Conservation (phyloP, 2,113 vertebrate species). For the Onychorhynchus coronatus region DNA sequence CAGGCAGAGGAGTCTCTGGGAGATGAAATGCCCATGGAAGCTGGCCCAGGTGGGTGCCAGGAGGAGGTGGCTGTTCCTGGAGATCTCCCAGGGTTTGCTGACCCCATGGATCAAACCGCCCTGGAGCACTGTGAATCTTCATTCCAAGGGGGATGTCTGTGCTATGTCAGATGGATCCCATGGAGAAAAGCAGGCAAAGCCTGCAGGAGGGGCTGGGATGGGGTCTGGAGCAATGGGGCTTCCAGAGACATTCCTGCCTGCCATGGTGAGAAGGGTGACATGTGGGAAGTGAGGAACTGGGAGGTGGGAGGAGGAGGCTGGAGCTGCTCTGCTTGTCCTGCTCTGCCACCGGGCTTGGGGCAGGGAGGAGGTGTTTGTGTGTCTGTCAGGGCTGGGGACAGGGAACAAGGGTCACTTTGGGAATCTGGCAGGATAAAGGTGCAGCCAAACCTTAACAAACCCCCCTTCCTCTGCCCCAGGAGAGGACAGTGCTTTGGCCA, state of each 20-base stretch:
- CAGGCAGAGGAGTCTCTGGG: background rate
- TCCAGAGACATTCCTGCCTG: background rate
- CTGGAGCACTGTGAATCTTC: background rate
- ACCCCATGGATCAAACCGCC: background rate
- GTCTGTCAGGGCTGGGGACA: accelerated
- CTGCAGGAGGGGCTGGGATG: background rate
- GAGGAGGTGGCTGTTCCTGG: background rate
- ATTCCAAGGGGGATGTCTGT: background rate
- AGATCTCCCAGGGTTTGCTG: background rate
- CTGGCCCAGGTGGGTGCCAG: background rate
- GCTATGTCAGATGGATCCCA: background rate
- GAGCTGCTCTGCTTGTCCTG: background rate
- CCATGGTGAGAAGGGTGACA: background rate
- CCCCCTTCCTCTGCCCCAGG: background rate
- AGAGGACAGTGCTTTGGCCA: slow-evolving; percentile 71
- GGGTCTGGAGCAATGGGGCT: background rate
- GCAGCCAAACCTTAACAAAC: background rate
- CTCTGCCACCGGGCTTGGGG: accelerated
- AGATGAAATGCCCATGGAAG: background rate
- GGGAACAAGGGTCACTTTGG: background rate
- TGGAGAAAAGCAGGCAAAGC: background rate
- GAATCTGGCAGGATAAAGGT: too few species aligned
- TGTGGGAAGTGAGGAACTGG: background rate
- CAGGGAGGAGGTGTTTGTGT: background rate
- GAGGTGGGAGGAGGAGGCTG: background rate